Base-by-base conservation (phyloP, 2,888 invertebrate genomes). In the Ctenicera cuprea region DNA sequence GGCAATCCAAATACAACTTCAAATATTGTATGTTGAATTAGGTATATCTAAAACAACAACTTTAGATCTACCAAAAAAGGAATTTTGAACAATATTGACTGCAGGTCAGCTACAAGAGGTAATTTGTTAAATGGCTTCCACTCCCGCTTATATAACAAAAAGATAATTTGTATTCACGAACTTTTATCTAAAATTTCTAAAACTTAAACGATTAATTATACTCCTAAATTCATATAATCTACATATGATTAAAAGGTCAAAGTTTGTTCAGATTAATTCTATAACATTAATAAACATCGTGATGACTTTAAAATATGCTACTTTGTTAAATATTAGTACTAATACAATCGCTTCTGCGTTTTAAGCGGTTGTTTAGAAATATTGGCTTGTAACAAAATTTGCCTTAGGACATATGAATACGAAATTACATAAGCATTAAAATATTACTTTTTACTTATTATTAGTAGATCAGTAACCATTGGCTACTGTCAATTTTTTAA, bases 241-340 rank as follows among this genome's bases (percentile, higher is more conserved):
- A 43, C n/a, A 59, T 43, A 26, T 48, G 57, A 54, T 65, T 59
- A 30, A 66, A 70, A 63, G 70, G 63, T 74, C 62, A 71, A 63
- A 71, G 74, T 74, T 70, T 30, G 38, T 38, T 20, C 16, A 54
- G 59, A 71, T 67, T 66, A 61, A 63, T 45, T 67, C 38, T 57
- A 54, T 52, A 38, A 38, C 73, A 73, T 64, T 70, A 50, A 30
- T 65, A 73, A 73, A 73, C 65, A 73, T 57, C 73, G 73, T 73
- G 69, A 69, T 66, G 65, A 38, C 52, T 52, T 52, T 65, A 20
- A 52, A 37, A 22, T 33, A 33, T 38, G 52, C 9, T 38, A 16
- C 14, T 63, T 54, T 54, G 30, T 30, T 54, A 22, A n/a, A 54
- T 48, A 48, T 18, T 48, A 48, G 9, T 48, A 48, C 11, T 45